Base-by-base conservation (phyloP, 1,140 invertebrate genomes). In the Lamellibrachia luymesi region DNA sequence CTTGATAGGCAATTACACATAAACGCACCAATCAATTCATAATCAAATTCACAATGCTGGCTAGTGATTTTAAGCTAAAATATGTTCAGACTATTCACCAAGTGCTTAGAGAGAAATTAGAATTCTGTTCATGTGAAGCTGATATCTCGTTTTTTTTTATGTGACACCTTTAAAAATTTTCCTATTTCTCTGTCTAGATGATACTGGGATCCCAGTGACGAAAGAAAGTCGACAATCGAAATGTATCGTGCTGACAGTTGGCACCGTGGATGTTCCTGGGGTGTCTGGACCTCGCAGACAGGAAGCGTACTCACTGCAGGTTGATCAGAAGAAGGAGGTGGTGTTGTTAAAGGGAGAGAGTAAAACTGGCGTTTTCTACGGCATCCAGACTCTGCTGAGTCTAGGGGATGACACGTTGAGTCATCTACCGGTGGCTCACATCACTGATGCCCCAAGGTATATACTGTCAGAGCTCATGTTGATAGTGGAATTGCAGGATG, bases 321-420 rank as follows among this genome's bases (percentile, higher is more conserved):
- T 94, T 94, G 92, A 93, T 93, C 17, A 95, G 94, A 92, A 50
- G 91, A 90, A 90, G 7, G 93, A 94, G 4, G 92, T 93, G 1
- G 94, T 94, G 8, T 93, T 93, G 17, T 94, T 94, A 51, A 93
- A 56, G 38, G 94, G 93, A 6, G 27, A 56, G 52, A 91, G 93
- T 51, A 92, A 90, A 22, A 64, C 94, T 10, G 95, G 95, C 2
- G 94, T 95, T 10, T 95, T 95, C 90, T 95, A 95, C 91, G 95
- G 94, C 25, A 94, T 95, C 51, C 95, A 95, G 94, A 94, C 94
- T 1, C 92, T 95, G 17, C 64, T 95, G n/a, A 94, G 94, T 91
- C 64, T 95, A 25, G n/a, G 51, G 13, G 90, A 91, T 51, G 56
- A 52, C 50, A n/a, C 5, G n/a, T 5, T n/a, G 7, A 90, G 0